phyloP scores from a whole-genome alignment of 2,888 invertebrate genomes.

The Amblyjoppa proteus region DNA sequence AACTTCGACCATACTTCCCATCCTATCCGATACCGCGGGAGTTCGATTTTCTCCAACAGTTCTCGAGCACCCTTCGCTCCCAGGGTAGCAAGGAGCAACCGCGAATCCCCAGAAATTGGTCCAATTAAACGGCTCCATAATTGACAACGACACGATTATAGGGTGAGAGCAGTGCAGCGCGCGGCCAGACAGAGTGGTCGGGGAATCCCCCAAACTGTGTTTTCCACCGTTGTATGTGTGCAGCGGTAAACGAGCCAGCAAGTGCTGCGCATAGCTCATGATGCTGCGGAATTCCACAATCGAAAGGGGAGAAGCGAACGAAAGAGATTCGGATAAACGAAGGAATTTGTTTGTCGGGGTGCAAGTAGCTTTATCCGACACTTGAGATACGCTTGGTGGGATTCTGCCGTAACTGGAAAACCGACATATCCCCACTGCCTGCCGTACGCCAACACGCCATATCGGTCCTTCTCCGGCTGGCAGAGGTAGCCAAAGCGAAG shows the following conservation, averaged over 20 bases:
- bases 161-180: conserved; percentile 56
- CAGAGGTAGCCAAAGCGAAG: not conserved
- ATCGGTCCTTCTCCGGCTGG: no score
- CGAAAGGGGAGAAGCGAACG: conserved; percentile 44
- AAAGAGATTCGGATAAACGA: conserved; percentile 57
- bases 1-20: conserved; percentile 20
- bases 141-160: conserved; percentile 75
- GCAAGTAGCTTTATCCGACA: conserved; percentile 25
- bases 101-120: conserved; percentile 66
- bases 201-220: conserved; percentile 3
- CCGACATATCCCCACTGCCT: no score
- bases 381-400: not conserved
- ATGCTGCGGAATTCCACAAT: conserved; percentile 39
- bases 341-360: conserved; percentile 58
- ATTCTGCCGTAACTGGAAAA: not conserved
- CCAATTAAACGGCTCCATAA: conserved; percentile 74
- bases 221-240: conserved; percentile 31
- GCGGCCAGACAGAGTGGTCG: conserved; percentile 28
- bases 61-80: conserved; percentile 3
- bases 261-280: conserved; percentile 16
- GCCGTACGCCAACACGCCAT: no score
- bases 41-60: conserved; percentile 1
- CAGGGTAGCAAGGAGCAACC: conserved; percentile 23
- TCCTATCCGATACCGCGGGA: conserved; percentile 1
- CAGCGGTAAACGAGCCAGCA: conserved; percentile 47